These are phyloP conservation scores for Chaitophorus viminalis DNA, from an alignment of 2,888 invertebrate genomes.

Conservation along the genomic window DNA sequence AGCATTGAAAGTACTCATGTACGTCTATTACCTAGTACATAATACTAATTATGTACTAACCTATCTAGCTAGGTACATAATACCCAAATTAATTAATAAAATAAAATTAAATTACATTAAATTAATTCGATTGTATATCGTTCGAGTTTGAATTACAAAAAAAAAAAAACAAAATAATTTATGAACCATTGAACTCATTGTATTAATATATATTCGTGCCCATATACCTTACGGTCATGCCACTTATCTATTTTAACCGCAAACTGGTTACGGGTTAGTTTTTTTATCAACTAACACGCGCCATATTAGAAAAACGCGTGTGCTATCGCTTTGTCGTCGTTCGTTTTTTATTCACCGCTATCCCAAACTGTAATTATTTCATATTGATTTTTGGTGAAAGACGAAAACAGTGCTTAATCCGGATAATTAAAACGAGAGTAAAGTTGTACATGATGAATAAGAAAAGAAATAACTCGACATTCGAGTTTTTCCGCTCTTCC, in stretches of 20 bases:
- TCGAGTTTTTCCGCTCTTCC: neutral
- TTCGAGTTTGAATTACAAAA: neutral
- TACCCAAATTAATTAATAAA: too few relatives aligned
- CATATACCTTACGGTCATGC: neutral
- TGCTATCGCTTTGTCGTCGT: neutral
- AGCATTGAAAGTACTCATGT: neutral
- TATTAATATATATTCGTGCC: neutral
- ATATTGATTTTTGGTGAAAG: neutral
- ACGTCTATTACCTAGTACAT: too few relatives aligned
- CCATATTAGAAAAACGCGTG: neutral
- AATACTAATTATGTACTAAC: too few relatives aligned
- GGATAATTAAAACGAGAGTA: neutral
- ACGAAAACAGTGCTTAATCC: neutral
- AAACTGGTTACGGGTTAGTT: neutral
- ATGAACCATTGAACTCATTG: neutral
- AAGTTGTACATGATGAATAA: neutral
- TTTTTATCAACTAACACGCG: neutral
- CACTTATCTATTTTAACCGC: constrained; percentile 40
- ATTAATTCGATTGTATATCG: neutral
- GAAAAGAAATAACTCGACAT: neutral
- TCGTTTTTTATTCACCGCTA: neutral
- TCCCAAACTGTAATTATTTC: neutral
- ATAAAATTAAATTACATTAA: too few relatives aligned
- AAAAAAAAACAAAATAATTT: neutral
- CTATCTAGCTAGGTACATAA: too few relatives aligned